phyloP scores from a whole-genome alignment of 1,140 invertebrate species.

The Drosophila ercepeae region DNA sequence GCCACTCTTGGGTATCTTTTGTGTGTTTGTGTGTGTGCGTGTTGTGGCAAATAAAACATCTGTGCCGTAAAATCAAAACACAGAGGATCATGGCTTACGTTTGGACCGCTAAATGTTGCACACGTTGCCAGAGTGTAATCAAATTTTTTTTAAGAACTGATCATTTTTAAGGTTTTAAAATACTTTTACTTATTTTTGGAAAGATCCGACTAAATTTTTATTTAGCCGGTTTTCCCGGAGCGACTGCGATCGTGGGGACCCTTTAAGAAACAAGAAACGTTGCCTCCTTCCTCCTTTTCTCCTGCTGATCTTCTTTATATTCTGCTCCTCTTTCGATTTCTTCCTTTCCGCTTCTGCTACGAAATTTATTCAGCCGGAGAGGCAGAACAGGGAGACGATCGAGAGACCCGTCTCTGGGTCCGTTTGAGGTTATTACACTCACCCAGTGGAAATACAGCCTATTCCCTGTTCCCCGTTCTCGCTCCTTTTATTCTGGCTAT shows the following conservation, averaged over 20 bases:
- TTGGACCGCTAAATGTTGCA: constrained; percentile 50
- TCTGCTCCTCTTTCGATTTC: constrained; percentile 16
- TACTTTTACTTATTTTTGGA: neutral
- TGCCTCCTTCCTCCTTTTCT: constrained; percentile 20
- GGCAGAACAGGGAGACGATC: constrained; percentile 12
- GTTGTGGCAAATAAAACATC: constrained; percentile 72
- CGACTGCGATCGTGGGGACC: constrained; percentile 16
- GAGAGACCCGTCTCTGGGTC: constrained; percentile 28
- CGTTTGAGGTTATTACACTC: constrained; percentile 69
- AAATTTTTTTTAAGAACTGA: too few relatives aligned
- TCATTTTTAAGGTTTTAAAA: neutral
- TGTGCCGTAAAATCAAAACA: constrained; percentile 79
- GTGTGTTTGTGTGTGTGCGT: constrained; percentile 2
- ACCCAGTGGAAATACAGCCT: constrained; percentile 10
- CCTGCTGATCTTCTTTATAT: constrained; percentile 27
- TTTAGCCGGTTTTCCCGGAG: neutral
- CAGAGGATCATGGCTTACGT: constrained; percentile 46
- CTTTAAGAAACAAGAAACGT: constrained; percentile 61
- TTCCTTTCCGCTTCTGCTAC: constrained; percentile 30
- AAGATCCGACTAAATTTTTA: too few relatives aligned
- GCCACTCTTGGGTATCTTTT: constrained; percentile 7
- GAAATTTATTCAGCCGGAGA: constrained; percentile 43
- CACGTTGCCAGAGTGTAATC: constrained; percentile 12
- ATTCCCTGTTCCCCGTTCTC: constrained; percentile 6
- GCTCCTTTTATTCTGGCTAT: constrained; percentile 17